These are phyloP conservation scores for Lithophane ornitopus DNA, from an alignment of 2,888 invertebrate genomes.

Conservation along the genomic window DNA sequence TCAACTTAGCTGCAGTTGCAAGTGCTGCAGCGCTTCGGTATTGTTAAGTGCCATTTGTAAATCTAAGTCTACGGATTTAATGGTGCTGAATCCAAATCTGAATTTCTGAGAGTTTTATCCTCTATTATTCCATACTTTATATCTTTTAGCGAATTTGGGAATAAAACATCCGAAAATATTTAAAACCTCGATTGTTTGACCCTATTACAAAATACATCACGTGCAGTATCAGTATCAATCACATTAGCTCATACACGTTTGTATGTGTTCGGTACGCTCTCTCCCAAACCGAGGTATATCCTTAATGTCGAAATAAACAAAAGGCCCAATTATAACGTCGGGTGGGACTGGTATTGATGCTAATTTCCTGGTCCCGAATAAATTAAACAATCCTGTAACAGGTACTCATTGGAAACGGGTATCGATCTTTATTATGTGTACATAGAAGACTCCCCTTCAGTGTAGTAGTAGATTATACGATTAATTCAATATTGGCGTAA, in stretches of 20 bases:
- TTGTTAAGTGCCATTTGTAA: not conserved
- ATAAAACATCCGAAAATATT: too few species aligned
- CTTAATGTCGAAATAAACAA: slow-evolving; percentile 71
- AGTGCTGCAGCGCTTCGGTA: not conserved
- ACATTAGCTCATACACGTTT: slow-evolving; percentile 62
- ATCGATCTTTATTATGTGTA: slow-evolving; percentile 63
- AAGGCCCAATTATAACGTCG: slow-evolving; percentile 79
- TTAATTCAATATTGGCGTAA: slow-evolving; percentile 47
- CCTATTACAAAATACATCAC: slow-evolving; percentile 7
- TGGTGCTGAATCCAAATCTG: not conserved
- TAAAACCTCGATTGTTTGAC: not conserved
- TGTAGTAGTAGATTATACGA: slow-evolving; percentile 50
- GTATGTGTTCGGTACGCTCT: slow-evolving; percentile 36
- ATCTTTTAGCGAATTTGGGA: not conserved
- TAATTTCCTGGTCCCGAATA: slow-evolving; percentile 81
- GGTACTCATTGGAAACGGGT: slow-evolving; percentile 57
- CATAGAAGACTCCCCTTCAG: slow-evolving; percentile 46
- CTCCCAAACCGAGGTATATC: slow-evolving; percentile 29
- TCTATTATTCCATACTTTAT: not conserved
- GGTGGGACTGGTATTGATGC: slow-evolving; percentile 77
- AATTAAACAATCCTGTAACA: slow-evolving; percentile 76
- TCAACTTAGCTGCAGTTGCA: not conserved
- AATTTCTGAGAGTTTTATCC: not conserved
- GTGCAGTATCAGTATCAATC: slow-evolving; percentile 29
- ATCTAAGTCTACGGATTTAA: not conserved